Base-by-base conservation (phyloP, 2,888 invertebrate species). In the Cactoblastis cactorum region DNA sequence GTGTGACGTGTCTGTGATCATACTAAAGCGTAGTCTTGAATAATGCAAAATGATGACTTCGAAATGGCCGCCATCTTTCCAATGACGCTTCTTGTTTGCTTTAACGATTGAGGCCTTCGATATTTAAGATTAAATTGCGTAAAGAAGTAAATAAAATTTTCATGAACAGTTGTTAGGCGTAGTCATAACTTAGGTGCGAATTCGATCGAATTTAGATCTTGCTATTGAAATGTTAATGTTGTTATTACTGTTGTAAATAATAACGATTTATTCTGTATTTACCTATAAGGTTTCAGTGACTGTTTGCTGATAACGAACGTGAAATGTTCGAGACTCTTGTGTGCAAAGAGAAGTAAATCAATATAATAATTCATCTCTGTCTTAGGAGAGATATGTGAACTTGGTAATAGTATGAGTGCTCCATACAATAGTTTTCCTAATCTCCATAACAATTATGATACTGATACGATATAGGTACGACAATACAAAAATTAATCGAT, bases 71-170 rank as follows among this genome's bases (percentile, higher is more conserved):
- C 17, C 19, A 34, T n/a, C n/a, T n/a, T 35, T 45, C 34, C 50
- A 45, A 34, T 19, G 19, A 22, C 9, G 22, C 12, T 47, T 54
- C 49, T 52, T 15, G 41, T 51, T 55, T 55, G 55, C 55, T 55
- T 55, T 57, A 55, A 58, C 50, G 48, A 28, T 52, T 56, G 53
- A 51, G 53, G 56, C 56, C 55, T 56, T 58, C 51, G 4, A 43
- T 52, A 55, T 49, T 49, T 35, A 49, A 50, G 28, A 45, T 34
- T 51, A 50, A 28, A 50, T 45, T 54, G 37, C 28, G 28, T 50
- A 52, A 28, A 28, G 28, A 28, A 8, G 9, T 51, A 49, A 49
- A 49, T 49, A 49, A 39, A 28, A 17, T 3, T 18, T 24, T 32
- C 32, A 33, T 41, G 18, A 12, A 28, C 9, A 11, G 37, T 19